Conservation (phyloP, 2,888 invertebrate species). For the Phaonia tiefii region DNA sequence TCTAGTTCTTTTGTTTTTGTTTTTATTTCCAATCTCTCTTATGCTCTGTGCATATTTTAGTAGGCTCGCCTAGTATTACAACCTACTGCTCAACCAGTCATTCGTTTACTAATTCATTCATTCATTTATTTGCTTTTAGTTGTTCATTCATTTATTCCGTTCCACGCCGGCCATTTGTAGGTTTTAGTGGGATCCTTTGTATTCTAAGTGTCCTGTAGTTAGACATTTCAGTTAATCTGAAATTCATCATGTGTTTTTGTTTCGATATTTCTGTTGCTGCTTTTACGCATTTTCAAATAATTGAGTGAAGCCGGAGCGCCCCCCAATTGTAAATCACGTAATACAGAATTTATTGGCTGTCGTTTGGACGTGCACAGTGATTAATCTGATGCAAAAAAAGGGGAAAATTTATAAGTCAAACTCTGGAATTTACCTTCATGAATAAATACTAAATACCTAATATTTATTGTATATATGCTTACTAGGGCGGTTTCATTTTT, state of each 20-base stretch:
- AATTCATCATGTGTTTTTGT: constrained; percentile 11
- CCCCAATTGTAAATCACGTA: background rate
- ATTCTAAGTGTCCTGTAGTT: background rate
- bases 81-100: background rate
- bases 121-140: background rate
- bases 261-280: too few relatives aligned
- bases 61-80: too few relatives aligned
- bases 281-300: background rate
- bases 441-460: too few relatives aligned
- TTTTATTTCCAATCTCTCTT: too few relatives aligned
- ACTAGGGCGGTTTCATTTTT: too few relatives aligned
- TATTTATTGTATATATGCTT: too few relatives aligned
- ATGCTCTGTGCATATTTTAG: constrained; percentile 1
- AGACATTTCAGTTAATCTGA: constrained; percentile 7
- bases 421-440: too few relatives aligned
- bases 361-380: background rate
- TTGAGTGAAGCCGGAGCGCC: background rate
- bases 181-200: background rate
- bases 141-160: too few relatives aligned
- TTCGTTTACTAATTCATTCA: background rate
- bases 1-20: too few relatives aligned
- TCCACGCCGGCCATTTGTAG: background rate
- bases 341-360: constrained; percentile 28
- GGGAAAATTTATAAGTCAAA: too few relatives aligned
- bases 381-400: too few relatives aligned